Percentiles rank a stretch among this genome's conserved stretches.
These are phyloP conservation scores for Oligia fasciuncula DNA, from an alignment of 2,888 invertebrate genomes.

Conservation along the genomic window DNA sequence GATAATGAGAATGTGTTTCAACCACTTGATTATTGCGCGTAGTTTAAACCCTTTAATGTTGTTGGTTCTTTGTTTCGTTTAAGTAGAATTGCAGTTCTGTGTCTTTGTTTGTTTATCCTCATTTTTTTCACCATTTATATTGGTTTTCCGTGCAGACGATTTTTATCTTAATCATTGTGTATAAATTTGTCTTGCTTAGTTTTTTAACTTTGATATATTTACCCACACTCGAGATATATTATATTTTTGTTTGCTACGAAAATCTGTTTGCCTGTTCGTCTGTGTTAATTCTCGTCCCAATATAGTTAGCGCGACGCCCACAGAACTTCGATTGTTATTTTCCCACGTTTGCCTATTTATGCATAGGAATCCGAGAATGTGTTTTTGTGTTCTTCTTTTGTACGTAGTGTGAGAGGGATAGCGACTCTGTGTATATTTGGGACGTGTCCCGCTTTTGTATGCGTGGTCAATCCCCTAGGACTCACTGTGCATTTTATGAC, in stretches of 20 bases:
- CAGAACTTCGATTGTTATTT: slow-evolving; percentile 71
- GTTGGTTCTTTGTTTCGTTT: background rate
- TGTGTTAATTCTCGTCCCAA: slow-evolving; percentile 46
- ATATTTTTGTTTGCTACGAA: slow-evolving; percentile 21
- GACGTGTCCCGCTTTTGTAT: slow-evolving; percentile 73
- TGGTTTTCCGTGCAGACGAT: background rate
- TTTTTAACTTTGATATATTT: background rate
- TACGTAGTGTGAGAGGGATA: slow-evolving; percentile 67
- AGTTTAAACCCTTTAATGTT: background rate
- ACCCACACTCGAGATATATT: background rate
- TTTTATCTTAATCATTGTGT: background rate
- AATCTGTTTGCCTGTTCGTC: slow-evolving; percentile 22
- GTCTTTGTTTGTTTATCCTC: background rate
- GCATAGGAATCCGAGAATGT: slow-evolving; percentile 73
- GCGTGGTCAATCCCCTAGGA: slow-evolving; percentile 69
- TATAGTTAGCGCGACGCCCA: slow-evolving; percentile 61
- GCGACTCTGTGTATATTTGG: slow-evolving; percentile 68
- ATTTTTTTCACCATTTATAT: background rate
- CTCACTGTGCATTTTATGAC: slow-evolving; percentile 67
- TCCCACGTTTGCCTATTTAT: slow-evolving; percentile 80
- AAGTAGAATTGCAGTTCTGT: background rate
- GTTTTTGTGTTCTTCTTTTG: slow-evolving; percentile 62
- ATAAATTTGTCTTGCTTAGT: background rate
- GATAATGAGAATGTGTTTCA: background rate
- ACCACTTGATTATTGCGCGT: background rate